Evolutionary conservation across 2,888 invertebrate genomes (phyloP), one percentile per base, ranked within the genome.

Genomic region (Heliothis peltigera): DNA sequence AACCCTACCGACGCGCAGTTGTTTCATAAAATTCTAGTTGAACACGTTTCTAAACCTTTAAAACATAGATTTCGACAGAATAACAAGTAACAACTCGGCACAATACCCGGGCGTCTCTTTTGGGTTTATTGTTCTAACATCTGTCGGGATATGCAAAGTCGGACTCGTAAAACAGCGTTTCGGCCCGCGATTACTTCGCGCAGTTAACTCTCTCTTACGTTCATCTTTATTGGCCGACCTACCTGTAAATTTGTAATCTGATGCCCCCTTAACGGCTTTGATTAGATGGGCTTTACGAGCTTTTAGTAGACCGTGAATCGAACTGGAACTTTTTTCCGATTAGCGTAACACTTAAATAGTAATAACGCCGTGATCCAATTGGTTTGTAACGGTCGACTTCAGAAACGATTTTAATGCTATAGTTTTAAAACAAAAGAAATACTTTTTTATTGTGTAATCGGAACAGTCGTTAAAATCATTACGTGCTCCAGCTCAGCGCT

Each of bases 131-230:
- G 89, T 90, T 84, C 87, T 78, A 91, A 87, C 94, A 93, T 92
- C 92, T 93, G 93, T 87, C 84, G 88, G 91, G 87, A 89, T 92
- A 93, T 93, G 93, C 93, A 92, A 93, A 93, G 89, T 91, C 85
- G 80, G 82, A 84, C 79, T 90, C 91, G 87, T 92, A 94, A 92
- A 94, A 87, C 89, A 87, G 84, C 85, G 85, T 87, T 83, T 86
- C 86, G 87, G 79, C 80, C 87, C 80, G 81, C 88, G 89, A 90
- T 92, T 90, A 92, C 91, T 89, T 84, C 79, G 79, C 84, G 84
- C 90, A 88, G 91, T 92, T 92, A 92, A 93, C 92, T 92, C 92
- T 86, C 92, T 91, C 91, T 92, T 91, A 92, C 88, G 84, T 86
- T 89, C 90, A 90, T 90, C 89, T 92, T 92, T 92, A 92, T 90